Evolutionary conservation across 2,797 vertebrate genomes (phyloP).

Genomic region (Falco biarmicus): DNA sequence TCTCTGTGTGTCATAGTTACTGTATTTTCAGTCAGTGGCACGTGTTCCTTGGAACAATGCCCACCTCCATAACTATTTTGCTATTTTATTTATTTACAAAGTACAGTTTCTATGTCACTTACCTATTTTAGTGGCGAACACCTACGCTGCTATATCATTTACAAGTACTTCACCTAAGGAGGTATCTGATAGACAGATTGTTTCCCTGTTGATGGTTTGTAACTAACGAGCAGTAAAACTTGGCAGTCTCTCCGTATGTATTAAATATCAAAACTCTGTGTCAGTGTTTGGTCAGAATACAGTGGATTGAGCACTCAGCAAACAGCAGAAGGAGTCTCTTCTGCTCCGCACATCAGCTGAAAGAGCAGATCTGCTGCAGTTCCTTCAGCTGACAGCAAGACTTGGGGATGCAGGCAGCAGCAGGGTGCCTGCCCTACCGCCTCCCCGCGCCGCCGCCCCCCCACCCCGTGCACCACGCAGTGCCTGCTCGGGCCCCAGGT

Average conservation of each 20-base stretch:
- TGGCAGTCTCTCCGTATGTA: background rate
- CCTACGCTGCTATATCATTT: background rate
- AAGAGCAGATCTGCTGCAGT: background rate
- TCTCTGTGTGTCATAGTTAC: background rate
- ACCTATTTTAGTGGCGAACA: background rate
- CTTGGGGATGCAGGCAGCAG: background rate
- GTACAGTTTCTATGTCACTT: background rate
- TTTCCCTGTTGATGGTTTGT: background rate
- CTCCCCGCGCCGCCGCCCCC: fast-evolving
- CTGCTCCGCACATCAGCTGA: background rate
- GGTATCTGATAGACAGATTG: background rate
- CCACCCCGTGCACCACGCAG: background rate
- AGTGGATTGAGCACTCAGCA: background rate
- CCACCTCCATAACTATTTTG: background rate
- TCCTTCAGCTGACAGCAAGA: background rate
- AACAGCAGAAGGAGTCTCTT: background rate
- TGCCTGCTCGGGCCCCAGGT: fast-evolving
- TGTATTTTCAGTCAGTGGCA: background rate
- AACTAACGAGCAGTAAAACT: background rate
- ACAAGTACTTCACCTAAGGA: background rate
- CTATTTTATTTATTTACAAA: background rate
- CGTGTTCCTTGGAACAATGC: background rate
- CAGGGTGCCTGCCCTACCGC: background rate
- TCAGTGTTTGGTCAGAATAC: background rate
- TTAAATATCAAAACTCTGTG: background rate